Evolutionary conservation across 2,888 invertebrate species (phyloP).

Genomic region (Meloe dianella): DNA sequence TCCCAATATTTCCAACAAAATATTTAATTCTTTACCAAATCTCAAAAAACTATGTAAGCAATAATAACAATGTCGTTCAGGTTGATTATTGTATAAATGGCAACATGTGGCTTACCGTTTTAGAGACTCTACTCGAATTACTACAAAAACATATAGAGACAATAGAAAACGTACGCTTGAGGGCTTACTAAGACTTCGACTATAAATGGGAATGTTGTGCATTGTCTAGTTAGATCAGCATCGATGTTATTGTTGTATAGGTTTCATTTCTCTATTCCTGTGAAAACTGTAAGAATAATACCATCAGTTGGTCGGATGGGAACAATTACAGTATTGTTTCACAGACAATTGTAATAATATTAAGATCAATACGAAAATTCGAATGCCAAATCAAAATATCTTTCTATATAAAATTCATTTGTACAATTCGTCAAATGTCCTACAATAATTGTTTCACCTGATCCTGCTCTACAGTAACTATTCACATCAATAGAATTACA

Average conservation of each 20-base stretch:
- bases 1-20: no score
- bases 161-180: neutral
- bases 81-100: no score
- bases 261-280: neutral
- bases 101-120: neutral
- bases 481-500: slow-evolving; percentile 13
- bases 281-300: neutral
- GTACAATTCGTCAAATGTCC: neutral
- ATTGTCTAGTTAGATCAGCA: neutral
- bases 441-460: slow-evolving; percentile 1
- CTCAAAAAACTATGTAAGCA: no score
- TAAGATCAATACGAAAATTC: no score
- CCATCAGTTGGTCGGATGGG: no score
- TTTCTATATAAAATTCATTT: no score
- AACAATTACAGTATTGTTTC: no score
- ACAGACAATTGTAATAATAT: neutral
- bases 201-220: neutral
- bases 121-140: neutral
- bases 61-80: neutral
- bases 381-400: no score
- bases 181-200: neutral
- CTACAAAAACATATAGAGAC: neutral
- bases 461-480: neutral
- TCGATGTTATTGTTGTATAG: neutral
- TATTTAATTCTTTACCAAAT: no score